A percentile compares a stretch with the other conserved stretches of the same genome.
Evolutionary conservation across 2,797 vertebrate genomes (phyloP).

Genomic region (Poecile montanus): DNA sequence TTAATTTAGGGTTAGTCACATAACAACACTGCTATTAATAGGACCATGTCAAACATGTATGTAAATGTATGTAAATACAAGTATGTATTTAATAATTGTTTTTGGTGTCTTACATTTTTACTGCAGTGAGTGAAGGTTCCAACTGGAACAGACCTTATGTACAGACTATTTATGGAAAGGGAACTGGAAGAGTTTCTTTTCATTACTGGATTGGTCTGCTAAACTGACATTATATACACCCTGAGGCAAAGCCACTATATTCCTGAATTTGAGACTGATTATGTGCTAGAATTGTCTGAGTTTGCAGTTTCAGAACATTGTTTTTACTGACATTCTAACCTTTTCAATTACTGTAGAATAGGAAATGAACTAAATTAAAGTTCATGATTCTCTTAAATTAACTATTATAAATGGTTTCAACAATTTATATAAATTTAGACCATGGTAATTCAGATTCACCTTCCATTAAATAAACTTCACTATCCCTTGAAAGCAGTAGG

Average conservation of each 20-base stretch:
- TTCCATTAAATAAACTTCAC: neutral
- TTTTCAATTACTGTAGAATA: neutral
- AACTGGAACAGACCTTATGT: neutral
- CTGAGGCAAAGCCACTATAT: neutral
- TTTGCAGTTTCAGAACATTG: neutral
- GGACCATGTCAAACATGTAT: too few species aligned
- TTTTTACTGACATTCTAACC: constrained; percentile 5
- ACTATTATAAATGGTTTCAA: neutral
- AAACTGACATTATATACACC: neutral
- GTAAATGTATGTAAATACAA: too few species aligned
- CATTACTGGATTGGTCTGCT: constrained; percentile 7
- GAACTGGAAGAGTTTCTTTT: constrained; percentile 1
- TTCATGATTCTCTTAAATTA: neutral
- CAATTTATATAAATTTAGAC: neutral
- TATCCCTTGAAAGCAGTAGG: neutral
- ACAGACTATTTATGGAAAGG: neutral
- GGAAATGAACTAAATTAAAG: neutral
- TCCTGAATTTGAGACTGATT: neutral
- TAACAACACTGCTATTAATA: neutral
- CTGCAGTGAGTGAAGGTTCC: neutral
- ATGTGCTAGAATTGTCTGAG: neutral
- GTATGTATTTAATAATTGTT: neutral
- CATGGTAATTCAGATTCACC: neutral
- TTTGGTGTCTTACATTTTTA: neutral
- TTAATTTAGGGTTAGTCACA: neutral